A percentile compares a stretch with the other conserved stretches of the same genome.
Evolutionary conservation across 2,113 vertebrate genomes (phyloP).

Genomic region (Ranitomeya imitator): DNA sequence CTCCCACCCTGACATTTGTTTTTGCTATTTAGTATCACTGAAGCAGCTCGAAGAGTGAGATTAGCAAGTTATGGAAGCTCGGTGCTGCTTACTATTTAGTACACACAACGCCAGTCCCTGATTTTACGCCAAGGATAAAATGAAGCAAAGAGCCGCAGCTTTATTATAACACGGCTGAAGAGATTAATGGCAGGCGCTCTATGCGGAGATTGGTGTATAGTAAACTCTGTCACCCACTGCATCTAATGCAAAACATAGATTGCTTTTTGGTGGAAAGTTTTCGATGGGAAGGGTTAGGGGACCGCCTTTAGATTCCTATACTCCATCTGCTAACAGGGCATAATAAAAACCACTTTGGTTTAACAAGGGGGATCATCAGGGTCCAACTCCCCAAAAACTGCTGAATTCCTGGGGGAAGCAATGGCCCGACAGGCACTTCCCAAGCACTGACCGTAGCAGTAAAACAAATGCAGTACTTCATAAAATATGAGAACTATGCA

Average conservation of each 20-base stretch:
- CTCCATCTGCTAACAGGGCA: slow-evolving; percentile 52
- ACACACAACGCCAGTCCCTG: slow-evolving; percentile 71
- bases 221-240: not conserved
- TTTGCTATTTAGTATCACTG: slow-evolving; percentile 66
- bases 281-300: slow-evolving; percentile 64
- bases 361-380: too few relatives aligned
- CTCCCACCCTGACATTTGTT: slow-evolving; percentile 70
- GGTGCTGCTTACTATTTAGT: slow-evolving; percentile 73
- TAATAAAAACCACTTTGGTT: too few relatives aligned
- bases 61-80: slow-evolving; percentile 80
- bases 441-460: too few relatives aligned
- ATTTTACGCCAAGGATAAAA: slow-evolving; percentile 72
- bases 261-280: slow-evolving; percentile 43
- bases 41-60: slow-evolving; percentile 70
- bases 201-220: too few relatives aligned
- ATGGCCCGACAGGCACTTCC: too few relatives aligned
- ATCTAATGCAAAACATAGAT: not conserved
- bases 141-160: slow-evolving; percentile 68
- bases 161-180: slow-evolving; percentile 62
- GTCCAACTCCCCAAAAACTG: too few relatives aligned
- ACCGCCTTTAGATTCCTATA: slow-evolving; percentile 61
- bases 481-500: too few relatives aligned
- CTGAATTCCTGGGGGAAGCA: too few relatives aligned
- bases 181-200: slow-evolving; percentile 21
- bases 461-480: too few relatives aligned